These are phyloP conservation scores for Rhea pennata DNA, from an alignment of 2,113 vertebrate species.

Conservation along the genomic window DNA sequence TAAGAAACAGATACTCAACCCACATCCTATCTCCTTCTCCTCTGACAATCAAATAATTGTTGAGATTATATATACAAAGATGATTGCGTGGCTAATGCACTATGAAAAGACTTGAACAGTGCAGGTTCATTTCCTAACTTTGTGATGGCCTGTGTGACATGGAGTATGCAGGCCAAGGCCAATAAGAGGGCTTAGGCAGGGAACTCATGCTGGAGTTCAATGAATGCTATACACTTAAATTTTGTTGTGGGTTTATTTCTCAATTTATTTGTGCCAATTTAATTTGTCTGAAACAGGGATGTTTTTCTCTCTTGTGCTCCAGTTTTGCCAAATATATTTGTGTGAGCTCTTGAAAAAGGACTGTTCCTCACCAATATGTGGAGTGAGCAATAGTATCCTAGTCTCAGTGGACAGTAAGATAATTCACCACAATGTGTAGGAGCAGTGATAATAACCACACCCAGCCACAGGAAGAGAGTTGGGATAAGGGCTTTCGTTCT, in stretches of 20 bases:
- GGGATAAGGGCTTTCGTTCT: conserved; percentile 19
- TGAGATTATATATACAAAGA: neutral
- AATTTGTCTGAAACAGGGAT: neutral
- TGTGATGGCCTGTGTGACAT: neutral
- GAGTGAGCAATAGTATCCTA: neutral
- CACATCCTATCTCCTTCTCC: neutral
- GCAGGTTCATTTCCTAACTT: neutral
- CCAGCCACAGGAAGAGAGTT: conserved; percentile 14
- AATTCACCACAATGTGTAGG: conserved; percentile 13
- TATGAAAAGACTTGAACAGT: neutral
- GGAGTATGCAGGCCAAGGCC: neutral
- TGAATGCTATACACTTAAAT: neutral
- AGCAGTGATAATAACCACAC: conserved; percentile 41
- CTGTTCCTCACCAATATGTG: neutral
- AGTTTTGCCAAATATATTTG: neutral
- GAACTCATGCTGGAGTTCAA: neutral
- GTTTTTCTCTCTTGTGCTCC: neutral
- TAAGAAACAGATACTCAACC: neutral
- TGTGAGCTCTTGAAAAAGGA: neutral
- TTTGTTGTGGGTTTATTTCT: neutral
- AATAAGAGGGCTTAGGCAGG: neutral
- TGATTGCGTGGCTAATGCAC: neutral
- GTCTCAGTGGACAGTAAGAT: conserved; percentile 22
- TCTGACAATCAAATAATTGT: neutral
- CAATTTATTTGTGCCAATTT: neutral